A percentile compares a stretch with the other conserved stretches of the same genome.
phyloP scores from a whole-genome alignment of 2,888 invertebrate species.

The Augochlorella aurata region DNA sequence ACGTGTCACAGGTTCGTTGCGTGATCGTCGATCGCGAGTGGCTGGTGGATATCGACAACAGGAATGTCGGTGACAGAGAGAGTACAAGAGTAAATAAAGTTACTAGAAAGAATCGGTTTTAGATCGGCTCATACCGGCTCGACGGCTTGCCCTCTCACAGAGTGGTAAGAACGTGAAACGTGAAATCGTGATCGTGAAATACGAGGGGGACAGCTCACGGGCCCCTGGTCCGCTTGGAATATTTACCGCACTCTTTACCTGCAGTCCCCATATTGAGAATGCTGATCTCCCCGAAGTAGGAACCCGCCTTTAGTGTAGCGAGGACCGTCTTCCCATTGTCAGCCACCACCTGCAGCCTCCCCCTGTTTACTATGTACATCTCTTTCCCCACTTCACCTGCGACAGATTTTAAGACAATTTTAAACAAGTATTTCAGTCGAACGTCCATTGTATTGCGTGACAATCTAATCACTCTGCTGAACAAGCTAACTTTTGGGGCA shows the following conservation, averaged over 20 bases:
- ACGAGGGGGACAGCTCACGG: slow-evolving; percentile 75
- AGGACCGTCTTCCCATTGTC: slow-evolving; percentile 97
- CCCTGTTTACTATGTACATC: slow-evolving; percentile 99
- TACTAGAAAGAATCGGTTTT: slow-evolving; percentile 73
- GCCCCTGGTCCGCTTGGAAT: slow-evolving; percentile 85
- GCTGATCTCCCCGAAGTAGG: slow-evolving; percentile 99
- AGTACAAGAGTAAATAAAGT: slow-evolving; percentile 33
- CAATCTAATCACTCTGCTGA: background rate
- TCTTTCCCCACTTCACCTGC: slow-evolving; percentile 99
- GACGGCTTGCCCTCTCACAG: slow-evolving; percentile 77
- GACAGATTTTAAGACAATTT: slow-evolving; percentile 51
- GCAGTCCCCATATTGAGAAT: slow-evolving; percentile 99
- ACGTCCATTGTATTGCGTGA: background rate
- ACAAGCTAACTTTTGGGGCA: no score
- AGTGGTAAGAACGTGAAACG: slow-evolving; percentile 75
- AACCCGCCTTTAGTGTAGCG: slow-evolving; percentile 98
- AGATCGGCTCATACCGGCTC: slow-evolving; percentile 80
- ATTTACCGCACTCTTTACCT: slow-evolving; percentile 98
- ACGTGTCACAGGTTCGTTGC: slow-evolving; percentile 47
- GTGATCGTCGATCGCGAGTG: slow-evolving; percentile 57
- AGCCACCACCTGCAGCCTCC: slow-evolving; percentile 96
- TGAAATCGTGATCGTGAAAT: slow-evolving; percentile 77
- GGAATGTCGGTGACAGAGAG: slow-evolving; percentile 57
- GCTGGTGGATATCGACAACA: slow-evolving; percentile 59
- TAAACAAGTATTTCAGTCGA: background rate